phyloP scores from a whole-genome alignment of 2,113 vertebrate genomes.

The Mus spicilegus region DNA sequence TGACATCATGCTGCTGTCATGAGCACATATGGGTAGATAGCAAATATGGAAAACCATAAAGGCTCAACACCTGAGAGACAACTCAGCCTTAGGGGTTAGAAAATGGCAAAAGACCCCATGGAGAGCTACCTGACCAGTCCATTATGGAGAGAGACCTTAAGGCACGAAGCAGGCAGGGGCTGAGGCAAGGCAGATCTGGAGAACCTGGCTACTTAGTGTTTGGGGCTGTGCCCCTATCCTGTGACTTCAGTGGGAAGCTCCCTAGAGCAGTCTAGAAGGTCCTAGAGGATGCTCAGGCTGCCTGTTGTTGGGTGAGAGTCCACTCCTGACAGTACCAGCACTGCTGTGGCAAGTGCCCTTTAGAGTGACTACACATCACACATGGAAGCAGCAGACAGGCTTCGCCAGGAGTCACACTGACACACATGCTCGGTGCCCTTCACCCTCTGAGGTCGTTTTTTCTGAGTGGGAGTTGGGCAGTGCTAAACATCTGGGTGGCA shows the following conservation, averaged over 20 bases:
- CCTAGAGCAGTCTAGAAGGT: background rate
- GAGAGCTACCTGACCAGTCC: background rate
- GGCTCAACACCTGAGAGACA: background rate
- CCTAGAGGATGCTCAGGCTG: background rate
- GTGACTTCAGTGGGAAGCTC: background rate
- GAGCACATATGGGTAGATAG: background rate
- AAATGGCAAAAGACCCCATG: background rate
- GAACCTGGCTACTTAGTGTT: background rate
- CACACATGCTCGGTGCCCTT: slow-evolving; percentile 83
- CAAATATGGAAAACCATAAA: background rate
- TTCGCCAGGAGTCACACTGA: slow-evolving; percentile 79
- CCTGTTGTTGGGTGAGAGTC: background rate
- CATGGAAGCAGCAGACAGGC: slow-evolving; percentile 92
- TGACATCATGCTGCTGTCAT: background rate
- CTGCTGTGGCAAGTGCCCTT: background rate
- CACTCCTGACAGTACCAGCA: background rate
- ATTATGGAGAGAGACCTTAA: background rate
- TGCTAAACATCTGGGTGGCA: slow-evolving; percentile 81
- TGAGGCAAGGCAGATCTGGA: background rate
- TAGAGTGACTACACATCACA: slow-evolving; percentile 86
- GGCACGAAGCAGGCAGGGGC: background rate
- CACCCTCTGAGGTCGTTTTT: slow-evolving; percentile 86
- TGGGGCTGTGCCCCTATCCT: background rate
- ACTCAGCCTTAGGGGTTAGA: background rate
- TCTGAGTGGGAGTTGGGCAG: slow-evolving; percentile 67